Conservation (phyloP, 1,140 invertebrate genomes). For the Saccostrea echinata region DNA sequence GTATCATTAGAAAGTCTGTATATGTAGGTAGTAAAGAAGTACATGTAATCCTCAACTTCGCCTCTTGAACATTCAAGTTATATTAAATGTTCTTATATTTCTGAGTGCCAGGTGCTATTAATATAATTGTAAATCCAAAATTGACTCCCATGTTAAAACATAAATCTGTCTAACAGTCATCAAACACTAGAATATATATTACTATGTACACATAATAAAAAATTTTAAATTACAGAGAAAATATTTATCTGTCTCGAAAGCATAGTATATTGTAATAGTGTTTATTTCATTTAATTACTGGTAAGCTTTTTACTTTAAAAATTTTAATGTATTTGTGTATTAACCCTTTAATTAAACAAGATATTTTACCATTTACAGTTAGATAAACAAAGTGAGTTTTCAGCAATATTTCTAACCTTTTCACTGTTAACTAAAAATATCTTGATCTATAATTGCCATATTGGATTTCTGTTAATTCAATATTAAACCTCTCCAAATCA, state of each 20-base stretch:
- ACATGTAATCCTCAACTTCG: background rate
- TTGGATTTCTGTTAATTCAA: slow-evolving; percentile 26
- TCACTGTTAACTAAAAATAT: background rate
- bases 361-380: background rate
- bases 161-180: background rate
- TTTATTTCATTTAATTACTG: background rate
- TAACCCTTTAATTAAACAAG: background rate
- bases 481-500: slow-evolving; percentile 9
- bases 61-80: background rate
- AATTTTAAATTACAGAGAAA: background rate
- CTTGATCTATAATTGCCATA: background rate
- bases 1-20: background rate
- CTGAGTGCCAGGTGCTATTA: background rate
- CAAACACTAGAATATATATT: background rate
- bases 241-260: background rate
- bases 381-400: background rate
- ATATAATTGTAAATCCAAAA: background rate
- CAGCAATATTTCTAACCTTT: background rate
- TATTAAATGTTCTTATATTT: background rate
- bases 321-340: background rate
- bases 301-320: background rate
- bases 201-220: background rate
- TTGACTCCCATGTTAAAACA: background rate
- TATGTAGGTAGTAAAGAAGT: background rate
- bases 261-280: background rate